Base-by-base conservation (phyloP, 1,140 invertebrate species). In the Brachionus rubens region DNA sequence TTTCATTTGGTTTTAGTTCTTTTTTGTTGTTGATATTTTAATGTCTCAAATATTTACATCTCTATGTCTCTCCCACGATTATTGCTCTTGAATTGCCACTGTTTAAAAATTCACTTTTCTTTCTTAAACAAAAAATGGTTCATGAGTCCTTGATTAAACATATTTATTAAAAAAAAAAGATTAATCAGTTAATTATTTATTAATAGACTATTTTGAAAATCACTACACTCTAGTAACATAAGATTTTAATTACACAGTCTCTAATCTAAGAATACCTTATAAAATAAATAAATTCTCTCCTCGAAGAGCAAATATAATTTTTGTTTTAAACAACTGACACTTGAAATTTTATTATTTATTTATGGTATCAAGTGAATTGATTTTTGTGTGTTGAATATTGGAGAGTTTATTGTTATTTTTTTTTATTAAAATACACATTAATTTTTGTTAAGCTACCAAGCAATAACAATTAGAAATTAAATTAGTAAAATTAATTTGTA, bases 141-240 rank as follows among this genome's bases (percentile, higher is more conserved):
- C n/a, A n/a, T n/a, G 43, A 65, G 19, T 36, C 21, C 40, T 65
- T 43, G 59, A 65, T 36, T 65, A 65, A 65, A 65, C 59, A 59
- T 59, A 33, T 33, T 59, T 36, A 36, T 36, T 5, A 36, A 28
- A 43, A 41, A 14, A 65, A 43, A 41, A 14, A 43, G 59, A 65
- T 65, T 43, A 28, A 43, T 65, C 36, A 65, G 36, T 65, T 65
- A 65, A 43, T 65, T 65, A 59, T 36, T 59, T 36, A 59, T 36
- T 59, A 54, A 59, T 59, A 33, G 36, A 33, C 12, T 59, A 59
- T 36, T 54, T 28, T 59, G 36, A 33, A 33, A 33, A 6, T 59
- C 2, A 33, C 16, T 36, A 59, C 28, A 59, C 54, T 33, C 30
- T 33, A 59, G 54, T 59, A 33, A 26, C 14, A 16, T 59, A 59